A percentile compares a stretch with the other conserved stretches of the same genome.
Conservation (phyloP, 2,797 vertebrate genomes). For the Bradypodion pumilum region DNA sequence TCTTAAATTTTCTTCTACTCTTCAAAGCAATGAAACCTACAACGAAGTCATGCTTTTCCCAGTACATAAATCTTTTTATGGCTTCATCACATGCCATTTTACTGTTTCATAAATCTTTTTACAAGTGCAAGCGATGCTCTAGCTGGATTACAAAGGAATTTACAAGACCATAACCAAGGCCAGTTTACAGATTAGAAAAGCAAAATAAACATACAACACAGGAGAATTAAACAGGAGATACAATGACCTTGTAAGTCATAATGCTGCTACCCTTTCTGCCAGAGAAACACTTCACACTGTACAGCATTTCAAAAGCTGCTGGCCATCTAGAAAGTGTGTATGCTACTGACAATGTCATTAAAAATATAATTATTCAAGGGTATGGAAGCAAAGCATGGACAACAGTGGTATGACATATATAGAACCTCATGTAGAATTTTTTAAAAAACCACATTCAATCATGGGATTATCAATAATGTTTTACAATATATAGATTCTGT, state of each 20-base stretch:
- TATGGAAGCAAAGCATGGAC: neutral
- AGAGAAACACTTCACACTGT: neutral
- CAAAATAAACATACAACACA: slow-evolving; percentile 51
- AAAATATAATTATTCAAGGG: neutral
- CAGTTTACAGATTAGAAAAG: slow-evolving; percentile 64
- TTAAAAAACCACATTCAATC: neutral
- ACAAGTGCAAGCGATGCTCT: slow-evolving; percentile 58
- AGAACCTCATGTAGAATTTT: neutral
- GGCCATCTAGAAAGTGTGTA: neutral
- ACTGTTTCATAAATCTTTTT: slow-evolving; percentile 67
- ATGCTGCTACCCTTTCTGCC: neutral
- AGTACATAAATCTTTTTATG: slow-evolving; percentile 67
- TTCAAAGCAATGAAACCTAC: slow-evolving; percentile 14
- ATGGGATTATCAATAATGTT: neutral
- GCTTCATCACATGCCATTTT: slow-evolving; percentile 61
- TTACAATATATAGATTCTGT: neutral
- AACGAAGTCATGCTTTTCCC: slow-evolving; percentile 66
- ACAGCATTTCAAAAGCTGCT: neutral
- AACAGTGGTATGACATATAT: neutral
- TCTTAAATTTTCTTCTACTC: slow-evolving; percentile 18
- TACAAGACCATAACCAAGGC: slow-evolving; percentile 56
- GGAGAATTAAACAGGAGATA: neutral
- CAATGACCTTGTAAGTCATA: slow-evolving; percentile 20
- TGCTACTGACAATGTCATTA: neutral
- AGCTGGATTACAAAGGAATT: slow-evolving; percentile 66